A percentile compares a stretch with the other conserved stretches of the same genome.
Evolutionary conservation across 2,888 invertebrate species (phyloP).

Genomic region (Cremastinae sp.): DNA sequence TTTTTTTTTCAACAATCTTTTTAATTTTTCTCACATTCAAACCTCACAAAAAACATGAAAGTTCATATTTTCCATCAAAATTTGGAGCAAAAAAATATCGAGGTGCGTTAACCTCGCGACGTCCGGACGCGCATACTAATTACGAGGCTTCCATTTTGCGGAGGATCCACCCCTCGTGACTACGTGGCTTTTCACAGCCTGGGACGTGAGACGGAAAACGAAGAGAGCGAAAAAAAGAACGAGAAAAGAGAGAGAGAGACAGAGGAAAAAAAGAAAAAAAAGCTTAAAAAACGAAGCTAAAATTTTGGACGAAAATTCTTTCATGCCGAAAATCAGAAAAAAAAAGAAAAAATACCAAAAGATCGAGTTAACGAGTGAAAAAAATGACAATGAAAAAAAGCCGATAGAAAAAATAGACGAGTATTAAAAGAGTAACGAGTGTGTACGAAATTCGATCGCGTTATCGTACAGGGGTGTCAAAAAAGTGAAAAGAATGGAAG

Average conservation of each 20-base stretch:
- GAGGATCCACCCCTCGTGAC: constrained; percentile 54
- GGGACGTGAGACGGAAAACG: background rate
- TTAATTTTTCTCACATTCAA: background rate
- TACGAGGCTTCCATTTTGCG: constrained; percentile 76
- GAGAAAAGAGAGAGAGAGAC: background rate
- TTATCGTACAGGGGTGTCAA: constrained; percentile 2
- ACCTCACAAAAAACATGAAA: background rate
- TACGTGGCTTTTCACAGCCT: constrained; percentile 35
- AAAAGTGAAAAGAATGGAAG: background rate
- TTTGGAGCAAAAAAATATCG: too few relatives aligned
- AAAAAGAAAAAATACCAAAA: too few relatives aligned
- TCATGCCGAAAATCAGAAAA: too few relatives aligned
- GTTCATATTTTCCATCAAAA: too few relatives aligned
- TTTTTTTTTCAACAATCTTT: too few relatives aligned
- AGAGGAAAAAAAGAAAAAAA: too few relatives aligned
- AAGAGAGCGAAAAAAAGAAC: background rate
- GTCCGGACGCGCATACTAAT: constrained; percentile 79
- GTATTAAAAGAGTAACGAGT: too few relatives aligned
- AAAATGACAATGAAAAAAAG: too few relatives aligned
- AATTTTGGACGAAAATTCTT: too few relatives aligned
- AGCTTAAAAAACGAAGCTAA: too few relatives aligned
- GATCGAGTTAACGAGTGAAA: too few relatives aligned
- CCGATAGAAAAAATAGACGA: too few relatives aligned
- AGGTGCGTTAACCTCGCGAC: constrained; percentile 71
- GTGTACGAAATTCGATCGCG: background rate